phyloP scores from a whole-genome alignment of 2,888 invertebrate genomes.

The Mythimna pallens region DNA sequence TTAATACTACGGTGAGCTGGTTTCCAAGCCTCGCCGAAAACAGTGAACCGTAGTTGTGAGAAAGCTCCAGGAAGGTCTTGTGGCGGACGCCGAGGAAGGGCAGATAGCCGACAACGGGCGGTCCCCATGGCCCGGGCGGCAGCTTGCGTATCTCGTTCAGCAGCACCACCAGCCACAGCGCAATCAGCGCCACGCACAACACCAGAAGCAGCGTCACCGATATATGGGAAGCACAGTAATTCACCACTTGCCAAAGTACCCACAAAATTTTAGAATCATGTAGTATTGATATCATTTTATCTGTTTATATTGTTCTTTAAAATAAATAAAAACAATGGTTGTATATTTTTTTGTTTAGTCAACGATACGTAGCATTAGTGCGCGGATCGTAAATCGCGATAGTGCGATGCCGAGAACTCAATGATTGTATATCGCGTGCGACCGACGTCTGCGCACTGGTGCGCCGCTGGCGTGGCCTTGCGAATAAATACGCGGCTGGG shows the following conservation, averaged over 20 bases:
- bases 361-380: conserved; percentile 81
- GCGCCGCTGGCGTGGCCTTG: conserved; percentile 88
- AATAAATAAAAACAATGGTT: conserved; percentile 62
- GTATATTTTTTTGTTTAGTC: conserved; percentile 66
- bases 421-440: conserved; percentile 85
- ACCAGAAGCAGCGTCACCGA: conserved; percentile 86
- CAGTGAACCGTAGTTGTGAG: conserved; percentile 94
- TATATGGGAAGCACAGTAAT: conserved; percentile 83
- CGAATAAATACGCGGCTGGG: conserved; percentile 86
- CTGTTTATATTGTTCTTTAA: conserved; percentile 66
- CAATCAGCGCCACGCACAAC: conserved; percentile 86
- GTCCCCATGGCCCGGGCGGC: conserved; percentile 97
- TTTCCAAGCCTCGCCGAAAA: conserved; percentile 95
- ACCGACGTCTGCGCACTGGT: conserved; percentile 88
- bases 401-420: conserved; percentile 79
- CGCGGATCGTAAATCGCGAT: conserved; percentile 81
- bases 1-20: conserved; percentile 95
- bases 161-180: conserved; percentile 85
- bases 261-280: conserved; percentile 89
- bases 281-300: conserved; percentile 82
- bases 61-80: conserved; percentile 94
- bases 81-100: conserved; percentile 95
- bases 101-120: conserved; percentile 96
- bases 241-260: conserved; percentile 87
- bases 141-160: conserved; percentile 88